Base-by-base conservation (phyloP, 2,797 vertebrate genomes). In the Sebastes iracundus region DNA sequence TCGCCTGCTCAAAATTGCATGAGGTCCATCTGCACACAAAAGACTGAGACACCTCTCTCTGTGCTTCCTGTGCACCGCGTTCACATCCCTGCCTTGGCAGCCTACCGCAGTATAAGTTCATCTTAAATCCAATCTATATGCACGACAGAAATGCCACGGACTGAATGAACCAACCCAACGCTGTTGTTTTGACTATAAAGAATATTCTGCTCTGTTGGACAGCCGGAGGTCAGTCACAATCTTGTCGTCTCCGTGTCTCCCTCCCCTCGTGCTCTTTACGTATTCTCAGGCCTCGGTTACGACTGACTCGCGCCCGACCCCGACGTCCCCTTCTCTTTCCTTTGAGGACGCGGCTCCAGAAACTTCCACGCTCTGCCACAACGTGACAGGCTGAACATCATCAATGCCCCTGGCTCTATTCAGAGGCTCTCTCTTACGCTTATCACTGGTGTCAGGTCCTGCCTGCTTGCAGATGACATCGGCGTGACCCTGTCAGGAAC, bases 51-150 rank as follows among this genome's bases (percentile, higher is more conserved):
- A 69, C 71, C 27, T 56, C n/a, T 53, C 62, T 72, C 79, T 76
- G 33, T 52, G 70, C 79, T 90, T 92, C 91, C 87, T 93, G 91
- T 88, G 90, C 89, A 85, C 72, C n/a, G 0, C 46, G 7, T 30
- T 71, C 78, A 28, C 63, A 72, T 75, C 46, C 9, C 35, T 20
- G 18, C 18, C 46, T 49, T 3, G 14, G 56, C 20, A 42, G 20
- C 49, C 72, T 58, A 14, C 58, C 30, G 49, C 68, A 5, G 59
- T 35, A 75, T 32, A 53, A 72, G 66, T 83, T 83, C 77, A 90
- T 88, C 82, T 87, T 75, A 85, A 84, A 20, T 82, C 76, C 87
- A 89, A 92, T 94, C 83, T 94, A 91, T 66, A 93, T 93, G 87
- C 91, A 90, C 77, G 72, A 79, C 56, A 72, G 82, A 92, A 89